Conservation (phyloP, 64 coral and sea anemone genomes). For the Astreopora myriophthalma region DNA sequence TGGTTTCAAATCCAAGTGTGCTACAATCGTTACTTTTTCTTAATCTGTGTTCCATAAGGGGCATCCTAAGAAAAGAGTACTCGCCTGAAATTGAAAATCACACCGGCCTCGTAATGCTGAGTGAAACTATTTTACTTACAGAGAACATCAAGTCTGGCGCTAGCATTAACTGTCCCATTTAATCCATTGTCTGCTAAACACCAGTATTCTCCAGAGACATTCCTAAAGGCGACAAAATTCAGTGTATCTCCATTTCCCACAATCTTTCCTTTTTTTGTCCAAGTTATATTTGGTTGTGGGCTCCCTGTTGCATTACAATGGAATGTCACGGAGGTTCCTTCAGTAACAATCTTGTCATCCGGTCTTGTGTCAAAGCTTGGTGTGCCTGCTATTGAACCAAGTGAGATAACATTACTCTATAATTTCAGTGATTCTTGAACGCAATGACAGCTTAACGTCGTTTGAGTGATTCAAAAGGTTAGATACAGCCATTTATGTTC, state of each 20-base stretch:
- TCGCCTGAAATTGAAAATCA: no score
- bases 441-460: no score
- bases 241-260: not conserved
- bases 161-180: not conserved
- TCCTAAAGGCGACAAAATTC: not conserved
- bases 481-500: no score
- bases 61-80: not conserved
- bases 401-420: not conserved
- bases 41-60: no score
- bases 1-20: no score
- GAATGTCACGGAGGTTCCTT: not conserved
- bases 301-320: not conserved
- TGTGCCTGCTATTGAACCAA: not conserved
- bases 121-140: no score
- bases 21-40: no score
- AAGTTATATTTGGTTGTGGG: not conserved
- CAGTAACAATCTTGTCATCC: not conserved
- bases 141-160: not conserved
- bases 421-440: no score
- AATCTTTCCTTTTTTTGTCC: not conserved
- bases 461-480: no score
- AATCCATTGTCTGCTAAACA: not conserved
- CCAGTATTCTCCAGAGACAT: constrained; percentile 26
- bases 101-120: no score
- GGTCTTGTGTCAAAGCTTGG: not conserved